Percentiles rank a stretch among this genome's conserved stretches.
phyloP scores from a whole-genome alignment of 2,797 vertebrate genomes.

The Knipowitschia caucasica region DNA sequence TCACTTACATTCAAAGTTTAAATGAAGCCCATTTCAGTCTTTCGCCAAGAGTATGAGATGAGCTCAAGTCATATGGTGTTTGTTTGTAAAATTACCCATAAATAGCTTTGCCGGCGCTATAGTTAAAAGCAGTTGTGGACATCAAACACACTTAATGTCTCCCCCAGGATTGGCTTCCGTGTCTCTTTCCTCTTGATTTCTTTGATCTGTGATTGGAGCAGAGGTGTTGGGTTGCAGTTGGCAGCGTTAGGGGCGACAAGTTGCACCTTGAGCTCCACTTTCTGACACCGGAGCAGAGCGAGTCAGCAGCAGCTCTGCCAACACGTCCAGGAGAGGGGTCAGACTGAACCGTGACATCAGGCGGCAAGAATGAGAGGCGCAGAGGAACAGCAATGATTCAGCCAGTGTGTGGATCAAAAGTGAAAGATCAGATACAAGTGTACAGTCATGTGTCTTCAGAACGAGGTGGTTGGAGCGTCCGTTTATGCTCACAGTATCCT shows the following conservation, averaged over 20 bases:
- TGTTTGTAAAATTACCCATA: neutral
- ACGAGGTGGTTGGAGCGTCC: too few species aligned
- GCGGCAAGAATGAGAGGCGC: slow-evolving; percentile 1
- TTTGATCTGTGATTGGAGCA: slow-evolving; percentile 55
- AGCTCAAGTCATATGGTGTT: neutral
- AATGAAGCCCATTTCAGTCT: neutral
- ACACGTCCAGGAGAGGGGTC: neutral
- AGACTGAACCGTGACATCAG: slow-evolving; percentile 5
- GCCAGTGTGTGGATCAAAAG: neutral
- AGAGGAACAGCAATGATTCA: slow-evolving; percentile 26
- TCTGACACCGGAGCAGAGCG: slow-evolving; percentile 55
- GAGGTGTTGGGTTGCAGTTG: slow-evolving; percentile 51
- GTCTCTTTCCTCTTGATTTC: slow-evolving; percentile 2
- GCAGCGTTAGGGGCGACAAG: slow-evolving; percentile 34
- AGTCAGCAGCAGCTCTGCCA: slow-evolving; percentile 53
- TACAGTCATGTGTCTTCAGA: too few species aligned
- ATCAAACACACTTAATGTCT: slow-evolving; percentile 6
- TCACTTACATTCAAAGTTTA: neutral
- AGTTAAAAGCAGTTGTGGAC: slow-evolving; percentile 9
- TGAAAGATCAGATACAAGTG: neutral
- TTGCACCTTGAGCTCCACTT: slow-evolving; percentile 50
- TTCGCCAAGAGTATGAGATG: too few species aligned
- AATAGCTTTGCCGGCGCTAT: neutral
- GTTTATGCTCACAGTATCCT: too few species aligned
- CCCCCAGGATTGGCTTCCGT: slow-evolving; percentile 1